Conservation (phyloP, 2,113 vertebrate genomes). For the Indri indri region DNA sequence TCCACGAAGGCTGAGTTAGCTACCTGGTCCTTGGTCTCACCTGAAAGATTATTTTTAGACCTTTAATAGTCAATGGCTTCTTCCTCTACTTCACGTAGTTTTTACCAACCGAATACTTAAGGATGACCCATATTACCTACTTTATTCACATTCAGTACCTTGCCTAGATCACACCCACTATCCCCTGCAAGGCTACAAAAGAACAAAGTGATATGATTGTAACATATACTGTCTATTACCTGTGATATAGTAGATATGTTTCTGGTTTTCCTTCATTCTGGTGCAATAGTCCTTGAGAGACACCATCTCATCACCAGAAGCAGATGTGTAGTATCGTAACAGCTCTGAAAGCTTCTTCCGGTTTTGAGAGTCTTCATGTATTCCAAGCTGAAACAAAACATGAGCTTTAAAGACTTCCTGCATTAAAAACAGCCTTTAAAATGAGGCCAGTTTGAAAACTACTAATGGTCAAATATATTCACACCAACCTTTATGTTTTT, state of each 20-base stretch:
- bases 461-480: fast-evolving
- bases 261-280: constrained; percentile 98
- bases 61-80: fast-evolving
- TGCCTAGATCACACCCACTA: fast-evolving
- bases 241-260: constrained; percentile 98
- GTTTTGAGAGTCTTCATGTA: constrained; percentile 98
- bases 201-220: fast-evolving
- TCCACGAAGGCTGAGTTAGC: constrained; percentile 91
- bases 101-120: background rate
- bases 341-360: constrained; percentile 96
- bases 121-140: fast-evolving
- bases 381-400: constrained; percentile 89
- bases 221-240: constrained; percentile 75
- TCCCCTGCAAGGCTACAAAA: fast-evolving
- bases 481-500: constrained; percentile 95
- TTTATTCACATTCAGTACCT: background rate
- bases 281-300: constrained; percentile 97
- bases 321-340: constrained; percentile 94
- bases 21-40: constrained; percentile 91
- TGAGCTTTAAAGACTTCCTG: fast-evolving
- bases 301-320: constrained; percentile 96
- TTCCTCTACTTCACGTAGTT: background rate
- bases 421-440: fast-evolving
- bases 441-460: fast-evolving
- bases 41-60: constrained; percentile 30